phyloP scores from a whole-genome alignment of 2,888 invertebrate genomes.

The Oxytorus armatus region DNA sequence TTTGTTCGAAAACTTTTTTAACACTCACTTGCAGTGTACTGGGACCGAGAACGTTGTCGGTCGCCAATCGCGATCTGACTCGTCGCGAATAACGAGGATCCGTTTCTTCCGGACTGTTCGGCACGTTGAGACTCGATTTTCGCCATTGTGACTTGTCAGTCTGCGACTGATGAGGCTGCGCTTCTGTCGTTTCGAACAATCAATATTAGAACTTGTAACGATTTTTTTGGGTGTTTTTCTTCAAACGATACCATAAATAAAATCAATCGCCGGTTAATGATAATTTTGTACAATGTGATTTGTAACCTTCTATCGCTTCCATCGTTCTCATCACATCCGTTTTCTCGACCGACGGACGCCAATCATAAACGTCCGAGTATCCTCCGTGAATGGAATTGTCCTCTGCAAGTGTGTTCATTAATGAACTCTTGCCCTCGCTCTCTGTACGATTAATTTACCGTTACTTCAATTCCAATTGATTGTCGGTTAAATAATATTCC shows the following conservation, averaged over 20 bases:
- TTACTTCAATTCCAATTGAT: background rate
- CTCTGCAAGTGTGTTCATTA: conserved; percentile 91
- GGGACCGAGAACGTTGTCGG: conserved; percentile 81
- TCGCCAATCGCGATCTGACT: conserved; percentile 83
- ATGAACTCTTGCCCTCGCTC: conserved; percentile 90
- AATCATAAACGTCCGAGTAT: conserved; percentile 90
- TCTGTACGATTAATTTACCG: conserved; percentile 85
- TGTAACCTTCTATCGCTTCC: conserved; percentile 96
- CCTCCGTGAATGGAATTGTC: conserved; percentile 86
- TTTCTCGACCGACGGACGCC: conserved; percentile 93
- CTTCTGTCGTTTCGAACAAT: too few species aligned
- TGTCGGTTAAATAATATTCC: too few species aligned
- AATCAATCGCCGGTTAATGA: too few species aligned
- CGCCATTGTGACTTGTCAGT: conserved; percentile 93
- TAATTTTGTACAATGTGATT: too few species aligned
- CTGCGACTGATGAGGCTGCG: conserved; percentile 87
- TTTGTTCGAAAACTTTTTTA: too few species aligned
- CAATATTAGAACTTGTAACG: too few species aligned
- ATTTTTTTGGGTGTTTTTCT: too few species aligned
- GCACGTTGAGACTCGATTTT: conserved; percentile 89
- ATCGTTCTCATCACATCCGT: conserved; percentile 93
- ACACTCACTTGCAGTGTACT: conserved; percentile 83
- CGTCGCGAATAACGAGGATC: conserved; percentile 86
- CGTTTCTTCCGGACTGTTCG: conserved; percentile 88
- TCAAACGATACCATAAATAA: too few species aligned